These are phyloP conservation scores for Apis dorsata DNA, from an alignment of 1,140 invertebrate genomes.

Conservation along the genomic window DNA sequence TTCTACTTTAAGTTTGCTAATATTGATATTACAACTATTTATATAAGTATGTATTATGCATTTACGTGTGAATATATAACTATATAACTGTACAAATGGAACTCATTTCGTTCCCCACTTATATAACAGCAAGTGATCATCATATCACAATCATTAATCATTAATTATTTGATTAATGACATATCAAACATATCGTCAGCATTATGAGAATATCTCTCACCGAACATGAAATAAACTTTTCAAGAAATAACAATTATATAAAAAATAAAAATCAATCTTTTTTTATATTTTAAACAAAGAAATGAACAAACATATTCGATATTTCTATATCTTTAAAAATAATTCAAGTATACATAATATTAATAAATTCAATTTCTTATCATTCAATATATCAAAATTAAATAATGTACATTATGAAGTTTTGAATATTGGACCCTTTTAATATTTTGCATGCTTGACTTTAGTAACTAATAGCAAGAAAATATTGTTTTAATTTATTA, in stretches of 20 bases:
- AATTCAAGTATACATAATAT: background rate
- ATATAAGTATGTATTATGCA: slow-evolving; percentile 67
- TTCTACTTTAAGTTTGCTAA: slow-evolving; percentile 69
- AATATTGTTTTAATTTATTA: slow-evolving; percentile 18
- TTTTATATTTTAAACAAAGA: background rate
- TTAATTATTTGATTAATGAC: slow-evolving; percentile 55
- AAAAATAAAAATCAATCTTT: background rate
- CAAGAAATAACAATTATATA: background rate
- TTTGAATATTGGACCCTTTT: slow-evolving; percentile 56
- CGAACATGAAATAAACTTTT: slow-evolving; percentile 13
- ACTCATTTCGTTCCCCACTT: slow-evolving; percentile 63
- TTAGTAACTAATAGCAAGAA: slow-evolving; percentile 1
- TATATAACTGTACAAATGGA: slow-evolving; percentile 75
- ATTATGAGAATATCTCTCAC: slow-evolving; percentile 42
- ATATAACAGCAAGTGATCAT: slow-evolving; percentile 55
- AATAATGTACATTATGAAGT: slow-evolving; percentile 6
- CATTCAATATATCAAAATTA: slow-evolving; percentile 2
- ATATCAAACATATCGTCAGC: slow-evolving; percentile 59
- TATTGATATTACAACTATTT: slow-evolving; percentile 68
- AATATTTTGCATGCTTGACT: slow-evolving; percentile 17
- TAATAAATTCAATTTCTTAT: slow-evolving; percentile 23
- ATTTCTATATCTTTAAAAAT: slow-evolving; percentile 1
- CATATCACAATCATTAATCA: slow-evolving; percentile 47
- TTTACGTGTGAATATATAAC: slow-evolving; percentile 63
- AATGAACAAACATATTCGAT: background rate